These are phyloP conservation scores for Chaetodon auriga DNA, from an alignment of 2,113 vertebrate genomes.

Conservation along the genomic window DNA sequence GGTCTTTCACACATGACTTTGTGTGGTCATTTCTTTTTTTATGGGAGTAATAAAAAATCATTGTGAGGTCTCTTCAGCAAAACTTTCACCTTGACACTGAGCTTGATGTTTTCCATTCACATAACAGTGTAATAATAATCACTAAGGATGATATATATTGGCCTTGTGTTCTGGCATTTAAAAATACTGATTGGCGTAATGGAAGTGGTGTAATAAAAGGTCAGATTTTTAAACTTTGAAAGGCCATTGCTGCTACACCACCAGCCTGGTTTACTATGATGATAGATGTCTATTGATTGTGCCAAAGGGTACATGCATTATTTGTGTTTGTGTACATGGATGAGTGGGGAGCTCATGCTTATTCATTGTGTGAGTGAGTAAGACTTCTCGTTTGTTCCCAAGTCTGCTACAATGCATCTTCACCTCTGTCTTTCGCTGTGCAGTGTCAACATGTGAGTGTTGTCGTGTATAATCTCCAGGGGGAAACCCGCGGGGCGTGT, in stretches of 20 bases:
- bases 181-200: slow-evolving; percentile 52
- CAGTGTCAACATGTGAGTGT: not conserved
- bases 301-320: slow-evolving; percentile 30
- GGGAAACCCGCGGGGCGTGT: slow-evolving; percentile 92
- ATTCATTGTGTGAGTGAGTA: slow-evolving; percentile 20
- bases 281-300: slow-evolving; percentile 51
- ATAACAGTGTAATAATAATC: slow-evolving; percentile 11
- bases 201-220: slow-evolving; percentile 58
- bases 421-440: not conserved
- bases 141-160: slow-evolving; percentile 40
- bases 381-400: slow-evolving; percentile 25
- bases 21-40: not conserved
- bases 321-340: slow-evolving; percentile 7
- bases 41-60: slow-evolving; percentile 19
- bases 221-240: slow-evolving; percentile 45
- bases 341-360: not conserved
- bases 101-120: slow-evolving; percentile 32
- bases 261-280: slow-evolving; percentile 15
- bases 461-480: slow-evolving; percentile 72
- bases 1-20: slow-evolving; percentile 11
- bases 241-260: slow-evolving; percentile 16
- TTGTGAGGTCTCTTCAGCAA: slow-evolving; percentile 11
- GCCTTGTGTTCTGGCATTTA: slow-evolving; percentile 57
- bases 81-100: slow-evolving; percentile 47
- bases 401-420: slow-evolving; percentile 2